Percentiles rank a stretch among this genome's conserved stretches.
These are phyloP conservation scores for Tringa solitaria DNA, from an alignment of 2,113 vertebrate species.

Conservation along the genomic window DNA sequence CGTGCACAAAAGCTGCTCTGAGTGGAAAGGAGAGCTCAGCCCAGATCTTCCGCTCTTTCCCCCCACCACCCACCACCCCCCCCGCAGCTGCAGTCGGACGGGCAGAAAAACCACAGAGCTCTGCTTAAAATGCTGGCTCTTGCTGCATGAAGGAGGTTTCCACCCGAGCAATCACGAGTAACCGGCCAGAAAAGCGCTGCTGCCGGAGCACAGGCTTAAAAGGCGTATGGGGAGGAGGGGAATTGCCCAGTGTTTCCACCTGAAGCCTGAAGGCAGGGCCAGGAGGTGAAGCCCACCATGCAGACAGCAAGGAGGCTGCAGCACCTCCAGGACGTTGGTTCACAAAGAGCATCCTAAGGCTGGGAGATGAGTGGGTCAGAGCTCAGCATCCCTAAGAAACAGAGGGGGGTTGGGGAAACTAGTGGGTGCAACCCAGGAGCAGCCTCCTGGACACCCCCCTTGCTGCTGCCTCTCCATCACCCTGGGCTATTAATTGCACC, in stretches of 20 bases:
- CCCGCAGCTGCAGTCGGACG: not conserved
- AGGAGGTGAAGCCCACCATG: not conserved
- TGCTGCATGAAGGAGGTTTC: not conserved
- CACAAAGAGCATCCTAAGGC: not conserved
- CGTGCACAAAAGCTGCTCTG: not conserved
- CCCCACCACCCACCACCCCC: not conserved
- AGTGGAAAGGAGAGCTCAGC: not conserved
- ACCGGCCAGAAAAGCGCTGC: not conserved
- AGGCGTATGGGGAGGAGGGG: not conserved
- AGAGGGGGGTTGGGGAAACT: not conserved
- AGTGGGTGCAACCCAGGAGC: fast-evolving
- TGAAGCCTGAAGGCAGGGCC: not conserved
- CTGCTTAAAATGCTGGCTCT: not conserved
- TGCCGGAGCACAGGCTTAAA: not conserved
- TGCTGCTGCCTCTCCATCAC: not conserved
- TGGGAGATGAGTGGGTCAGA: not conserved
- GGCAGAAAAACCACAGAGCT: not conserved
- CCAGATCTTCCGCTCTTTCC: not conserved
- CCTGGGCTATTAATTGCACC: not conserved
- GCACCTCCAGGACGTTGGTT: not conserved
- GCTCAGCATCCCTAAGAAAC: not conserved
- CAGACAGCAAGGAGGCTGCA: not conserved
- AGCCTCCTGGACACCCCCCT: not conserved
- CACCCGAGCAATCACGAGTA: not conserved
- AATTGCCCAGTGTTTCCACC: not conserved